Percentiles rank a stretch among this genome's conserved stretches.
Conservation (phyloP, 2,113 vertebrate species). For the Crotalus horridus region DNA sequence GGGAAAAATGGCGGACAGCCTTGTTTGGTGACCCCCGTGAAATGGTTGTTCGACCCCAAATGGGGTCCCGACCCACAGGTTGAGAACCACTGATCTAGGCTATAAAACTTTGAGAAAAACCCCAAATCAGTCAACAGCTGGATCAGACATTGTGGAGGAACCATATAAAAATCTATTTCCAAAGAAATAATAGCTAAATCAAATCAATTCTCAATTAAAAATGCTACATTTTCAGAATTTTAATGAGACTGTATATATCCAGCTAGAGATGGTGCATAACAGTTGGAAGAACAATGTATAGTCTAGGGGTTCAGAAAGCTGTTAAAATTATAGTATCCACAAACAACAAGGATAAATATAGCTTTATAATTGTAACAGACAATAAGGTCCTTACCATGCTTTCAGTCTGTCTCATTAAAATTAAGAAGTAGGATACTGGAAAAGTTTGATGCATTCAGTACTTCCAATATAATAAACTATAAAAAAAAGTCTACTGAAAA, state of each 20-base stretch:
- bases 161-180: not conserved
- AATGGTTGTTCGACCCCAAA: too few relatives aligned
- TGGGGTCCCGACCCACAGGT: too few relatives aligned
- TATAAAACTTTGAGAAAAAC: not conserved
- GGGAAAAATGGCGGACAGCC: too few relatives aligned
- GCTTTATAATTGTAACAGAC: not conserved
- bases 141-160: not conserved
- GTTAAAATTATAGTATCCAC: not conserved
- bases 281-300: not conserved
- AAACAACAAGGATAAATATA: not conserved
- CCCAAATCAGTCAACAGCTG: not conserved
- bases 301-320: not conserved
- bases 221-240: not conserved
- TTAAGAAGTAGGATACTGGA: not conserved
- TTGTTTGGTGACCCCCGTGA: too few relatives aligned
- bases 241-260: not conserved
- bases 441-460: not conserved
- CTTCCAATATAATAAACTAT: not conserved
- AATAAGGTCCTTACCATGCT: not conserved
- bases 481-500: not conserved
- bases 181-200: not conserved
- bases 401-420: not conserved
- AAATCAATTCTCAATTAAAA: not conserved
- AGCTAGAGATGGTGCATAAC: not conserved
- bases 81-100: too few relatives aligned